These are phyloP conservation scores for Sceloporus undulatus DNA, from an alignment of 2,113 vertebrate genomes.

Conservation along the genomic window DNA sequence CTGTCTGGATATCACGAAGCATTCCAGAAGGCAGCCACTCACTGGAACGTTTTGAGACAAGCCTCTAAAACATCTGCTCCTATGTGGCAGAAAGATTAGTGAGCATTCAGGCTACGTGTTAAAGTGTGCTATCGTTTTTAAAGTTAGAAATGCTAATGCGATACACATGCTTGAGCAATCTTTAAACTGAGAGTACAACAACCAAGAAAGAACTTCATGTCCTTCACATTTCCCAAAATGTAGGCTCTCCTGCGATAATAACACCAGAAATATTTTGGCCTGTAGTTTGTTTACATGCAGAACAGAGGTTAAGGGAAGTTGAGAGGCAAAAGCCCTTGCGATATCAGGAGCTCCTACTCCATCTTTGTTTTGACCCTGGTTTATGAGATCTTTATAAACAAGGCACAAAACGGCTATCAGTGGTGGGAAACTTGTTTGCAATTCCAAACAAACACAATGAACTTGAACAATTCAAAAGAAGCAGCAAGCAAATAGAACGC, in stretches of 20 bases:
- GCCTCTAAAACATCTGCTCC: not conserved
- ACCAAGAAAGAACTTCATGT: not conserved
- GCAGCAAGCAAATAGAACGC: not conserved
- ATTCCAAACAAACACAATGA: not conserved
- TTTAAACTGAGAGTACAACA: not conserved
- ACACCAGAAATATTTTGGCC: not conserved
- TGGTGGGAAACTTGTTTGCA: not conserved
- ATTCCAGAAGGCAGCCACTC: no score
- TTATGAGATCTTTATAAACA: not conserved
- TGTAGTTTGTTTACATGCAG: not conserved
- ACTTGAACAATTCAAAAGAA: not conserved
- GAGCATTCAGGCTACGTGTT: not conserved
- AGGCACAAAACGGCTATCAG: not conserved
- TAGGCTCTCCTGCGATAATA: not conserved
- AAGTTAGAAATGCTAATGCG: not conserved
- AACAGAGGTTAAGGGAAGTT: not conserved
- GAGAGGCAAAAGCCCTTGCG: not conserved
- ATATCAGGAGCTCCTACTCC: not conserved
- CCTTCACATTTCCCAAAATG: not conserved
- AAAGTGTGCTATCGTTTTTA: not conserved
- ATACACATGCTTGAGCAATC: not conserved
- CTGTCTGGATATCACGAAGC: no score
- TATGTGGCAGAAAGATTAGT: conserved; percentile 1
- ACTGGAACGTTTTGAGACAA: not conserved
- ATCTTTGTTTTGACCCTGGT: not conserved